A percentile compares a stretch with the other conserved stretches of the same genome.
Evolutionary conservation across 2,113 vertebrate species (phyloP).

Genomic region (Syngnathoides biaculeatus): DNA sequence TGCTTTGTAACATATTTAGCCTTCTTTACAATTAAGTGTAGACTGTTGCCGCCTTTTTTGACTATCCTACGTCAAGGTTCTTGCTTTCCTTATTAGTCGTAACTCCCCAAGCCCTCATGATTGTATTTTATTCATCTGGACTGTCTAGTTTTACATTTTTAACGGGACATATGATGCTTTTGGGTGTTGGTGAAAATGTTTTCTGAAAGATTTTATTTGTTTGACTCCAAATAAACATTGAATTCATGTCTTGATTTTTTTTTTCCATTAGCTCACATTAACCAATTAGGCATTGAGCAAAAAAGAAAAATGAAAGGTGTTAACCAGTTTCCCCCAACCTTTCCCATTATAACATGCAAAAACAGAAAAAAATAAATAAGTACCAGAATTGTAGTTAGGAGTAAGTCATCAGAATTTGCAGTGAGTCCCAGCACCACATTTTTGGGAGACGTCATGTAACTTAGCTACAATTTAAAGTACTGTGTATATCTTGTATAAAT

Average conservation of each 20-base stretch:
- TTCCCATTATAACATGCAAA: too few species aligned
- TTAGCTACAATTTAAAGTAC: too few species aligned
- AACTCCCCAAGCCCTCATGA: conserved; percentile 30
- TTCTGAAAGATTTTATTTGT: conserved; percentile 79
- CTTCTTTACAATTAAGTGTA: conserved; percentile 37
- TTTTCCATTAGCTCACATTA: background rate
- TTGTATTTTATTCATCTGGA: conserved; percentile 73
- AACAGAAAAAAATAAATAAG: too few species aligned
- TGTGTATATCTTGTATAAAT: too few species aligned
- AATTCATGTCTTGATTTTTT: conserved; percentile 25
- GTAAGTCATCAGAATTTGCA: too few species aligned
- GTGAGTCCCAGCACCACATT: too few species aligned
- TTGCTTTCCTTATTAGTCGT: conserved; percentile 43
- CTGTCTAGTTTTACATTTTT: conserved; percentile 77
- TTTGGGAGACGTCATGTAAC: too few species aligned
- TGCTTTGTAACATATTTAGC: conserved; percentile 43
- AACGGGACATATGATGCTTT: conserved; percentile 64
- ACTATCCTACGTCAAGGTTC: conserved; percentile 45
- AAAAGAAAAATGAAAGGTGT: background rate
- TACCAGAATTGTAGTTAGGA: too few species aligned
- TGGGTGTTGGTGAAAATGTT: conserved; percentile 69
- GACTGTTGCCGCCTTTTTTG: conserved; percentile 28
- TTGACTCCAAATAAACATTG: conserved; percentile 75
- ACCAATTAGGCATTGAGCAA: background rate
- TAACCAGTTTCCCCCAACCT: background rate